phyloP scores from a whole-genome alignment of 1,140 invertebrate genomes.

The Platorchestia sp. region DNA sequence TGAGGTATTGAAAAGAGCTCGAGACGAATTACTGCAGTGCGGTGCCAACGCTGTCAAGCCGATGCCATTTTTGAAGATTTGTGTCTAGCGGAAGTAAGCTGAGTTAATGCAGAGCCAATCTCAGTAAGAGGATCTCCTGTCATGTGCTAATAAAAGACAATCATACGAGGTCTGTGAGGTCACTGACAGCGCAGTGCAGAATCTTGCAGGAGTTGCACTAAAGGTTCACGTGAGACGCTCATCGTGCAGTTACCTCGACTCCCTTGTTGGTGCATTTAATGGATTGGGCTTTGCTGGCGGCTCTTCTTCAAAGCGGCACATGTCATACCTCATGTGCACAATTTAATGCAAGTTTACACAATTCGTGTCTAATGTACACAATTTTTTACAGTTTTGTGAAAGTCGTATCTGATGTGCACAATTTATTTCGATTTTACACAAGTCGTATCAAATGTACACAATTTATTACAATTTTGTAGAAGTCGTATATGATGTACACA shows the following conservation, averaged over 20 bases:
- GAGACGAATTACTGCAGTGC: neutral
- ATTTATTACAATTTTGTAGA: no score
- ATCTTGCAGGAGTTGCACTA: neutral
- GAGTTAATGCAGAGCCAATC: conserved; percentile 37
- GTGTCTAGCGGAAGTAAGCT: neutral
- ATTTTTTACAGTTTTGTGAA: no score
- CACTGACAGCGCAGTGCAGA: neutral
- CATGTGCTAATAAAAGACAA: conserved; percentile 15
- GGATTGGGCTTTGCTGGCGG: neutral
- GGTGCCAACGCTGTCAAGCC: neutral
- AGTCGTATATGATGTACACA: no score
- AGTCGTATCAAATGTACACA: no score
- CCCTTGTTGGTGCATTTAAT: neutral
- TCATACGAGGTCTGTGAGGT: neutral
- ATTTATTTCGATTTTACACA: no score
- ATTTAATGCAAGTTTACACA: no score
- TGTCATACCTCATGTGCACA: no score
- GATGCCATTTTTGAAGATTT: neutral
- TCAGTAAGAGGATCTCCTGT: conserved; percentile 24
- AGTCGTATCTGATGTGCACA: no score
- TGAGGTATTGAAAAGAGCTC: neutral
- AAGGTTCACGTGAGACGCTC: neutral
- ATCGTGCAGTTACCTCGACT: neutral
- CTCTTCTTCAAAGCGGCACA: neutral
- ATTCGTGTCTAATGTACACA: no score